Percentiles rank a stretch among this genome's conserved stretches.
These are phyloP conservation scores for Sogatella furcifera DNA, from an alignment of 1,140 invertebrate species.

Conservation along the genomic window DNA sequence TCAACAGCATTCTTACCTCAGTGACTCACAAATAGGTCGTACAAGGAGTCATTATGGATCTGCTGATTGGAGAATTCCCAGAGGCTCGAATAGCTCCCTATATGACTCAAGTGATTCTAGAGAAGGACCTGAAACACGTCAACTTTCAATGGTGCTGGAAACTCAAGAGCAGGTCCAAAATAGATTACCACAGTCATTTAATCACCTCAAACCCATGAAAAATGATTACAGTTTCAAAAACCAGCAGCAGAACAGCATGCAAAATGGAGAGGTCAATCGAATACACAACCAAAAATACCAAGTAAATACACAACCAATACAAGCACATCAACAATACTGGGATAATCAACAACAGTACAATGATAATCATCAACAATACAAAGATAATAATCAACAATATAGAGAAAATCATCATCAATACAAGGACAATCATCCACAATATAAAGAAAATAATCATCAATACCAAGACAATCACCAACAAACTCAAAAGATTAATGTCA, in stretches of 20 bases:
- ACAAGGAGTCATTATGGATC: neutral
- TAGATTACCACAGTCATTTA: slow-evolving; percentile 8
- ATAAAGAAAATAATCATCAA: too few species aligned
- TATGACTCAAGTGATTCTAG: neutral
- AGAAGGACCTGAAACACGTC: slow-evolving; percentile 11
- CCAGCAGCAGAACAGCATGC: too few species aligned
- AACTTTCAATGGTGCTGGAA: slow-evolving; percentile 28
- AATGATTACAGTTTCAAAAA: too few species aligned
- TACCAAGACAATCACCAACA: neutral
- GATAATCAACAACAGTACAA: too few species aligned
- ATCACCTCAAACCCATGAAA: neutral
- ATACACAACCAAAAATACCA: too few species aligned
- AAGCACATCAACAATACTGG: too few species aligned
- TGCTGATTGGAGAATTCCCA: neutral
- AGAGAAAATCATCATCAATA: too few species aligned
- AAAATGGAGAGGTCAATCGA: too few species aligned
- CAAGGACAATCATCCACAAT: too few species aligned
- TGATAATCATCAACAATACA: too few species aligned
- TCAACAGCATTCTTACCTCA: slow-evolving; percentile 33
- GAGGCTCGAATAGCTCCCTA: neutral
- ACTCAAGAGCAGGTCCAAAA: slow-evolving; percentile 23
- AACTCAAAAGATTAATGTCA: slow-evolving; percentile 3
- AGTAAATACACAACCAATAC: too few species aligned
- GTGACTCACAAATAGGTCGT: slow-evolving; percentile 33
- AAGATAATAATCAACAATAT: too few species aligned